phyloP scores from a whole-genome alignment of 2,797 vertebrate species.

The Schizopygopsis pylzovi region DNA sequence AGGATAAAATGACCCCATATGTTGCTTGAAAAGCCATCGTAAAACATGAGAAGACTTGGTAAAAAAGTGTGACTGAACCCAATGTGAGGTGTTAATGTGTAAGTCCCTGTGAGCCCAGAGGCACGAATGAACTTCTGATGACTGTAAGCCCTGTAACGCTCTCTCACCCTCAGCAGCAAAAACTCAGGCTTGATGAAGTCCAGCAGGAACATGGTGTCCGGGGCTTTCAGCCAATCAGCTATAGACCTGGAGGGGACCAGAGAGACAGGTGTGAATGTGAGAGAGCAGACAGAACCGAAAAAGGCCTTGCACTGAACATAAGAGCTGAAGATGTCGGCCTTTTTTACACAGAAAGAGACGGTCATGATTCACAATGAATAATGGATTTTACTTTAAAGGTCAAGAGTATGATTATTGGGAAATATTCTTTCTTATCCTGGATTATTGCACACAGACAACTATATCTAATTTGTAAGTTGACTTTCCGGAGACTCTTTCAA shows the following conservation, averaged over 20 bases:
- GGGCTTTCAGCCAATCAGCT: constrained; percentile 96
- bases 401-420: neutral
- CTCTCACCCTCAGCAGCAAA: constrained; percentile 90
- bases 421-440: neutral
- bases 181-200: constrained; percentile 99
- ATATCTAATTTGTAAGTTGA: neutral
- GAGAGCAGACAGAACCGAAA: neutral
- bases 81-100: constrained; percentile 36
- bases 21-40: neutral
- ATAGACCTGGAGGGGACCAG: constrained; percentile 83
- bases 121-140: constrained; percentile 9
- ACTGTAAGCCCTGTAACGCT: neutral
- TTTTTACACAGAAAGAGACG: neutral
- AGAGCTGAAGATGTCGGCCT: neutral
- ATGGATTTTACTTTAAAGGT: neutral
- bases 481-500: neutral
- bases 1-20: constrained; percentile 11
- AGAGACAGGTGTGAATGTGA: constrained; percentile 1
- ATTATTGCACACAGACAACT: neutral
- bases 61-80: constrained; percentile 1
- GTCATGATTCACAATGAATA: neutral
- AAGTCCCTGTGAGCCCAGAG: neutral
- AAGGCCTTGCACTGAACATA: neutral
- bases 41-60: constrained; percentile 13
- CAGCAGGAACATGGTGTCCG: constrained; percentile 97